Evolutionary conservation across 2,797 vertebrate species (phyloP), one percentile per base, ranked within the genome.

Genomic region (Catostomus latipinnis): DNA sequence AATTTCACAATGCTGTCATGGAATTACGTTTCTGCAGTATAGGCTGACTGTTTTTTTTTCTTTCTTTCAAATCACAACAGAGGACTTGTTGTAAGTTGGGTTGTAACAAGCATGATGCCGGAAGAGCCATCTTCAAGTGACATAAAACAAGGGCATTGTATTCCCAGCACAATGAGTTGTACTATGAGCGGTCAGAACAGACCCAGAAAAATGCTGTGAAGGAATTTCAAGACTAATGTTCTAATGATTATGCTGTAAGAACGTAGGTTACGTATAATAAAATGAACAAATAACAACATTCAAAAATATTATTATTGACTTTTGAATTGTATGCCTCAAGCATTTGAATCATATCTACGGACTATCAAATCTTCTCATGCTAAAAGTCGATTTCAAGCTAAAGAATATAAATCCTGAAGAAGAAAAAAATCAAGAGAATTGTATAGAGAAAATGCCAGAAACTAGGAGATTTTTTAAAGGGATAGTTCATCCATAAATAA

Each of bases 131-230:
- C 82, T 71, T 66, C 49, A 72, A 63, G 61, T 45, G 14, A 34
- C 14, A 81, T 85, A 80, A 81, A 81, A 69, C 49, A 65, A 34
- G 16, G 2, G 60, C 57, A 76, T 83, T 80, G 82, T 83, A 48
- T 76, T 43, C 5, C 4, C 11, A 62, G 53, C 56, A 71, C 63
- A 18, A 60, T 71, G 76, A 71, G 58, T 45, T 70, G 46, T 70
- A 61, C 34, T 34, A 34, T 50, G 18, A 52, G 22, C 48, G 46
- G 18, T 52, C 66, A 70, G 18, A 76, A 52, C 54, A 58, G 75
- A 58, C 46, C 12, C 34, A 34, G 34, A 34, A 34, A 34, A 34
- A 34, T 34, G 34, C 34, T 65, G 69, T 46, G 48, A 1, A 48
- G 18, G 11, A 54, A 56, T 60, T 48, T 65, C 50, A 54, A 54